A percentile compares a stretch with the other conserved stretches of the same genome.
These are phyloP conservation scores for Pantherophis guttatus DNA, from an alignment of 2,113 vertebrate genomes.

Conservation along the genomic window DNA sequence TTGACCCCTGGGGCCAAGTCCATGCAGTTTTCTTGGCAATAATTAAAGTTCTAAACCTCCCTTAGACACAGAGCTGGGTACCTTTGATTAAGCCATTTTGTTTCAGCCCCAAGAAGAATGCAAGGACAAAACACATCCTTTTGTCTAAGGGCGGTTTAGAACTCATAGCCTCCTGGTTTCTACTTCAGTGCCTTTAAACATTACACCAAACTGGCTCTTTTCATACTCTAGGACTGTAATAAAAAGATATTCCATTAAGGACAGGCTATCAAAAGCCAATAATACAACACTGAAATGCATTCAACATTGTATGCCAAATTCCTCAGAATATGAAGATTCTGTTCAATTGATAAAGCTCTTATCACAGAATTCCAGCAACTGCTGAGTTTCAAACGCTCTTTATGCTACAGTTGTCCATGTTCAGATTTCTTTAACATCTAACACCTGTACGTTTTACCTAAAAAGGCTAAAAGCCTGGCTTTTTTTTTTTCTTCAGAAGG, in stretches of 20 bases:
- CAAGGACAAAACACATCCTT: background rate
- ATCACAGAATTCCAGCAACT: background rate
- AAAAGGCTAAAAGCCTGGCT: background rate
- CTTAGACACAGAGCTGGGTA: too few species aligned
- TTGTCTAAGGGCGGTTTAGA: background rate
- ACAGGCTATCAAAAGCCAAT: background rate
- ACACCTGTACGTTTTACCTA: background rate
- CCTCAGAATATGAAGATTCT: background rate
- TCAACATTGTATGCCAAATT: background rate
- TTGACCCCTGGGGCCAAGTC: background rate
- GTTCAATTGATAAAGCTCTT: background rate
- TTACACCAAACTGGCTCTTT: background rate
- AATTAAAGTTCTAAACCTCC: background rate
- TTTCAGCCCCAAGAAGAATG: too few species aligned
- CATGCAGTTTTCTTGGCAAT: background rate
- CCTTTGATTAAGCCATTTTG: too few species aligned
- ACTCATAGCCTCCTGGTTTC: background rate
- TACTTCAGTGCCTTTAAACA: background rate
- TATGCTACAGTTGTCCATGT: background rate
- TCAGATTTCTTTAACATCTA: background rate
- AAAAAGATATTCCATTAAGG: background rate
- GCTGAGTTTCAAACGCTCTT: background rate
- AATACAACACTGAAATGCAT: background rate
- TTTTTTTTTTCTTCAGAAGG: background rate
- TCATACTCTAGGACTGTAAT: background rate